These are phyloP conservation scores for Tragelaphus imberbis DNA, from an alignment of 2,113 vertebrate species.

Conservation along the genomic window DNA sequence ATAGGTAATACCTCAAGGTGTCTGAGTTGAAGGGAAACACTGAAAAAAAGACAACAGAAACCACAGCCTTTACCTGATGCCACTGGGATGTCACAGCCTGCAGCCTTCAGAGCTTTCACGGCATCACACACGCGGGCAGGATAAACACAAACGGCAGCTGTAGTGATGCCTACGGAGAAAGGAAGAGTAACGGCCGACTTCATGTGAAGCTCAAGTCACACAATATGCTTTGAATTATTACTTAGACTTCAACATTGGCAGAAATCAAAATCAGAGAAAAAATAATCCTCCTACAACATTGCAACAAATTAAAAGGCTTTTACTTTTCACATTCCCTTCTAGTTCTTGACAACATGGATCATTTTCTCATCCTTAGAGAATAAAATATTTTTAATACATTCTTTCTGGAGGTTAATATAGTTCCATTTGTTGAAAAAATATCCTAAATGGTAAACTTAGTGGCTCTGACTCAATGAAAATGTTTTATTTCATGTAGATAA, in stretches of 20 bases:
- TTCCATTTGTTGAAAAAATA: neutral
- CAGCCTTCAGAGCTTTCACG: constrained; percentile 83
- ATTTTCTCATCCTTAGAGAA: neutral
- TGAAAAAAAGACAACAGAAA: neutral
- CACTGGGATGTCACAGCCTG: constrained; percentile 87
- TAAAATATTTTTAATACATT: neutral
- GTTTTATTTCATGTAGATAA: neutral
- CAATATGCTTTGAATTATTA: neutral
- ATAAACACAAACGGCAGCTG: constrained; percentile 93
- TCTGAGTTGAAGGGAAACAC: neutral
- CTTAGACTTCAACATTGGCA: neutral
- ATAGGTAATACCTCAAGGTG: neutral
- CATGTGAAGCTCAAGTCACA: neutral
- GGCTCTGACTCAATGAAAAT: neutral
- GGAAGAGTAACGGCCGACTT: neutral
- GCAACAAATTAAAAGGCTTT: neutral
- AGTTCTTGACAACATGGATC: neutral
- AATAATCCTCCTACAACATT: rapidly evolving
- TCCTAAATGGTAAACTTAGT: neutral
- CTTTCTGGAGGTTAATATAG: neutral
- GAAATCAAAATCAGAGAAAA: constrained; percentile 26
- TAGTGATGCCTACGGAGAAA: constrained; percentile 84
- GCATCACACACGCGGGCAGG: constrained; percentile 90
- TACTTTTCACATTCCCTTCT: neutral
- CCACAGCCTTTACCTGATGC: constrained; percentile 86